phyloP scores from a whole-genome alignment of 2,113 vertebrate species.

The Brachyistius frenatus region DNA sequence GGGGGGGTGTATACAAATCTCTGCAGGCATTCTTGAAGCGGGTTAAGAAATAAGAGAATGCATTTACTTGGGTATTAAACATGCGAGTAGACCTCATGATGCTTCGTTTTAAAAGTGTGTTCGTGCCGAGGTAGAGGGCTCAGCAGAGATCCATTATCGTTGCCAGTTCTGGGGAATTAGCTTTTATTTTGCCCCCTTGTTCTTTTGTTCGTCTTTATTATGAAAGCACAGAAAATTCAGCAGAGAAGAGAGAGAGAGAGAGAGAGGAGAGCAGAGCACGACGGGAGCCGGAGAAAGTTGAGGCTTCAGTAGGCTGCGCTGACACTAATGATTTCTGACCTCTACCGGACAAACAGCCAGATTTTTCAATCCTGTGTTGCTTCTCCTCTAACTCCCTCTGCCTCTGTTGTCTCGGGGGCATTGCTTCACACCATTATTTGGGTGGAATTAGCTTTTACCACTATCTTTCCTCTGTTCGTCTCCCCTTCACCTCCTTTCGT shows the following conservation, averaged over 20 bases:
- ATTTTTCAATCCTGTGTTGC: constrained; percentile 63
- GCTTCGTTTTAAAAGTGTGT: constrained; percentile 35
- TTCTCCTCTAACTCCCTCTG: constrained; percentile 39
- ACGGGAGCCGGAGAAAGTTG: constrained; percentile 1
- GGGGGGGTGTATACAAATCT: constrained; percentile 51
- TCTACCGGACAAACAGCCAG: constrained; percentile 66
- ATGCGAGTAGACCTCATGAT: constrained; percentile 32
- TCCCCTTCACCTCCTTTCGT: constrained; percentile 23
- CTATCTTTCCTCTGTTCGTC: constrained; percentile 40
- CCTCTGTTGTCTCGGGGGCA: constrained; percentile 46
- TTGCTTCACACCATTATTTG: constrained; percentile 63
- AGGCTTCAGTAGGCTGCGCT: constrained; percentile 30
- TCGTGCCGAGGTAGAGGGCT: constrained; percentile 11
- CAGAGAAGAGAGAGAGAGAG: not conserved
- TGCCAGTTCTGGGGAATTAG: constrained; percentile 10
- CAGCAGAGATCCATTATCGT: constrained; percentile 12
- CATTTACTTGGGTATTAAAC: constrained; percentile 47
- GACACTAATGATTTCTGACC: constrained; percentile 76
- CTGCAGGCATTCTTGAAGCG: constrained; percentile 49
- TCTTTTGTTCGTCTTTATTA: constrained; percentile 24
- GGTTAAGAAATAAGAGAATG: constrained; percentile 44
- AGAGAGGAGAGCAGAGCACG: not conserved
- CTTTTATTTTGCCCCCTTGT: constrained; percentile 34
- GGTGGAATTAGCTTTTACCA: constrained; percentile 70
- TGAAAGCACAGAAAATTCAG: not conserved